Evolutionary conservation across 2,113 vertebrate genomes (phyloP), one percentile per base, ranked within the genome.

Genomic region (Corvus cornix): DNA sequence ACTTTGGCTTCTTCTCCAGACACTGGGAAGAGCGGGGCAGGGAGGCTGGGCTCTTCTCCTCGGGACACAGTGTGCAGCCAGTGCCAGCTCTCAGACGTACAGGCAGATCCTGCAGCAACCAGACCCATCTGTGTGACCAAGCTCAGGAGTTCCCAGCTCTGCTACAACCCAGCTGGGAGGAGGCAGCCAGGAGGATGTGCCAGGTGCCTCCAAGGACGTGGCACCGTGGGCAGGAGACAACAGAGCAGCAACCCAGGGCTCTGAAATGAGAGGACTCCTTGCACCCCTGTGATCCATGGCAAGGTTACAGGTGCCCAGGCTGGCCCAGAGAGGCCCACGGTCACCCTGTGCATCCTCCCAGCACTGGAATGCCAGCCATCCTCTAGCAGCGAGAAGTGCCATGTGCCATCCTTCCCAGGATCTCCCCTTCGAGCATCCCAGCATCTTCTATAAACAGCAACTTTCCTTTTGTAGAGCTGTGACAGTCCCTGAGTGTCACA

Each of bases 321-420:
- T 56, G 72, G 55, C 55, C 44, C 49, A 30, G 58, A 59, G 76
- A 24, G 69, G 24, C 52, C 59, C 7, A 4, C 0, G 7, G 28
- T n/a, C 20, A 41, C 66, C 20, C 46, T 2, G 27, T 1, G 27
- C 30, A 24, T 23, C 43, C 52, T 53, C 64, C 51, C 10, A 67
- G 81, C 9, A 5, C 35, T 2, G 2, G n/a, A 62, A 84, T 9
- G 1, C 35, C 17, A 3, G 11, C 35, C 1, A 3, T 1, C 4
- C 63, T 48, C 59, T 1, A 43, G 48, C 49, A 52, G 41, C 1
- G 18, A 75, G 30, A 82, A 53, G 21, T 35, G 83, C 70, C 5
- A 1, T 1, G 39, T 41, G 69, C 43, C 94, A 73, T 26, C 70
- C 66, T 78, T 52, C 44, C 64, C 79, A 12, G 28, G 37, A 79